A percentile compares a stretch with the other conserved stretches of the same genome.
Evolutionary conservation across 2,888 invertebrate genomes (phyloP).

Genomic region (Zhuqinia jingwanae): DNA sequence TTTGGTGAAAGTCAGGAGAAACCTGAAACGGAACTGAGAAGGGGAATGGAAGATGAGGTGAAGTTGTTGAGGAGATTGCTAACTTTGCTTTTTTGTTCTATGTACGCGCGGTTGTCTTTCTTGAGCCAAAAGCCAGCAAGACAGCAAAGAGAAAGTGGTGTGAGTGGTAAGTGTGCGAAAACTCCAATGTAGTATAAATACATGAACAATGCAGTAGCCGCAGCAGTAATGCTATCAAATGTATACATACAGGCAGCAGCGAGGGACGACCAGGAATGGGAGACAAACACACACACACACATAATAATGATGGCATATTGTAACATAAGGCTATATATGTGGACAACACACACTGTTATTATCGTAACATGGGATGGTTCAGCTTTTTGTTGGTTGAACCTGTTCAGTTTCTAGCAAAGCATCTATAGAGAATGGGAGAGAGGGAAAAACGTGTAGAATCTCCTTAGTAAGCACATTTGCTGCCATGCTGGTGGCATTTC

Average conservation of each 20-base stretch:
- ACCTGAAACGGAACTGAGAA: slow-evolving; percentile 40
- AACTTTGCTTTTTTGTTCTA: slow-evolving; percentile 46
- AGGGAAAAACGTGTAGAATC: neutral
- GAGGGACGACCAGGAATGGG: neutral
- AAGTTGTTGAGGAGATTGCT: slow-evolving; percentile 43
- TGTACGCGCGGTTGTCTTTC: neutral
- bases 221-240: no score
- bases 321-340: slow-evolving; percentile 1
- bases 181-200: neutral
- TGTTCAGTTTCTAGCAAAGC: neutral
- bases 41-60: slow-evolving; percentile 29
- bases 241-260: neutral
- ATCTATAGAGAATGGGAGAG: no score
- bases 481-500: neutral
- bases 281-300: slow-evolving; percentile 5
- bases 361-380: neutral
- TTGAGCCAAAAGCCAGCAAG: slow-evolving; percentile 13
- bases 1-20: slow-evolving; percentile 53
- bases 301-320: no score
- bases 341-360: slow-evolving; percentile 11
- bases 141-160: neutral
- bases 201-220: slow-evolving; percentile 9
- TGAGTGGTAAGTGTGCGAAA: neutral
- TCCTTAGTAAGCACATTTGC: no score
- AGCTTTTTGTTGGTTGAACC: neutral